These are phyloP conservation scores for Cyprinus carpio DNA, from an alignment of 2,113 vertebrate genomes.

Conservation along the genomic window DNA sequence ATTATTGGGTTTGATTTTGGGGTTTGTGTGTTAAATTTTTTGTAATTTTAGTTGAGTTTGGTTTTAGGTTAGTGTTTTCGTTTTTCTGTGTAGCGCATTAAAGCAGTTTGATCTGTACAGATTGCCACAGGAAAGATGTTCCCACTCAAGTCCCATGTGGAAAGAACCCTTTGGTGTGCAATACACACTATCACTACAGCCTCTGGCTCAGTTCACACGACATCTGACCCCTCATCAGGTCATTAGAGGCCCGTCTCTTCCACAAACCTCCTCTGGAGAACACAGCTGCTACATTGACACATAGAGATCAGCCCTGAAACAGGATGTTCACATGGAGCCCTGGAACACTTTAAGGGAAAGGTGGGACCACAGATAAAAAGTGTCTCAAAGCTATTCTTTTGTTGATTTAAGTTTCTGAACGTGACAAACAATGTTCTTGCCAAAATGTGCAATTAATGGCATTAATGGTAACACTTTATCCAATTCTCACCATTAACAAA, in stretches of 20 bases:
- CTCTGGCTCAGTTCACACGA: slow-evolving; percentile 48
- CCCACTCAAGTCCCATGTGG: neutral
- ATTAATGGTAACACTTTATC: neutral
- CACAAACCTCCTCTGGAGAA: slow-evolving; percentile 17
- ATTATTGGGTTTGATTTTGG: neutral
- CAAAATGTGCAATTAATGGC: neutral
- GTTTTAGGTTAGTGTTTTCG: too few relatives aligned
- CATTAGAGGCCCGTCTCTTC: slow-evolving; percentile 34
- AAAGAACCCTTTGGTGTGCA: neutral
- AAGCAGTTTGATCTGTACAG: slow-evolving; percentile 12
- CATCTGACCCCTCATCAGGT: slow-evolving; percentile 41
- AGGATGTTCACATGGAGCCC: slow-evolving; percentile 31
- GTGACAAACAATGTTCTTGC: neutral
- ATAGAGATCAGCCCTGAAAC: slow-evolving; percentile 19
- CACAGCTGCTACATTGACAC: slow-evolving; percentile 37
- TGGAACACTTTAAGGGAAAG: slow-evolving; percentile 20
- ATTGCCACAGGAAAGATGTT: slow-evolving; percentile 17
- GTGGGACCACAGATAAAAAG: slow-evolving; percentile 15
- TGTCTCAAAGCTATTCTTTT: slow-evolving; percentile 3
- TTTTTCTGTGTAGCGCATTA: neutral
- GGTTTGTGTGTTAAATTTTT: too few relatives aligned
- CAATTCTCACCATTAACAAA: too few relatives aligned
- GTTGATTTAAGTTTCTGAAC: neutral
- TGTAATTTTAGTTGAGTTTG: too few relatives aligned
- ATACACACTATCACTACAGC: slow-evolving; percentile 26